phyloP scores from a whole-genome alignment of 2,113 vertebrate species.

The Globicephala melas region DNA sequence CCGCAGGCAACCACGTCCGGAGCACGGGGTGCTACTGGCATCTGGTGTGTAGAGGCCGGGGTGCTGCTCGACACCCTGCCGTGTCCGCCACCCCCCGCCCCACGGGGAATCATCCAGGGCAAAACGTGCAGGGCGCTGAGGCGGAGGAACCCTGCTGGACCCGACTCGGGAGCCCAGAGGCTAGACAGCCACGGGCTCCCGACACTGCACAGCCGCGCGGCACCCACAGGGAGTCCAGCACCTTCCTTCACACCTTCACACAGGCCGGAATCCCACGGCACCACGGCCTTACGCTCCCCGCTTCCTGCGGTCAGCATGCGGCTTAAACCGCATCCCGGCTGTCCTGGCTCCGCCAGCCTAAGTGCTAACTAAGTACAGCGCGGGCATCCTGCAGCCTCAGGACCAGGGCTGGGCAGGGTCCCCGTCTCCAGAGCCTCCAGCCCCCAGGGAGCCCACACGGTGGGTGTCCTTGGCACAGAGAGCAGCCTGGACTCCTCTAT shows the following conservation, averaged over 20 bases:
- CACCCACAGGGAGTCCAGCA: fast-evolving
- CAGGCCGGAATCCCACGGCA: neutral
- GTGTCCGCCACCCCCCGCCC: fast-evolving
- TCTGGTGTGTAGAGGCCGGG: neutral
- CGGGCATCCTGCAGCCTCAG: neutral
- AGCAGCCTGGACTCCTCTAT: neutral
- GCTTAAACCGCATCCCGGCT: neutral
- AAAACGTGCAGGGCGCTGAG: fast-evolving
- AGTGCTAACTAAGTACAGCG: neutral
- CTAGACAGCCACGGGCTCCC: fast-evolving
- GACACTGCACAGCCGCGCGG: fast-evolving
- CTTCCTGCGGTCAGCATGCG: fast-evolving
- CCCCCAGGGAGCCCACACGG: neutral
- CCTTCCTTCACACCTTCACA: neutral
- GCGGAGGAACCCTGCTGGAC: fast-evolving
- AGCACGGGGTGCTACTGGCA: neutral
- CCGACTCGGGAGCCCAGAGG: fast-evolving
- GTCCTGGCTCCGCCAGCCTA: neutral
- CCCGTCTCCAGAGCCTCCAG: neutral
- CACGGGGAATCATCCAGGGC: neutral
- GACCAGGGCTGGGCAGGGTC: neutral
- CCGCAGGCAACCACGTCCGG: neutral
- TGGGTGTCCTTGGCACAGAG: neutral
- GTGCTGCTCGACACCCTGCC: fast-evolving
- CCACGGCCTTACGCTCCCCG: too few species aligned